A percentile compares a stretch with the other conserved stretches of the same genome.
phyloP scores from a whole-genome alignment of 2,797 vertebrate genomes.

The Mus spretus region DNA sequence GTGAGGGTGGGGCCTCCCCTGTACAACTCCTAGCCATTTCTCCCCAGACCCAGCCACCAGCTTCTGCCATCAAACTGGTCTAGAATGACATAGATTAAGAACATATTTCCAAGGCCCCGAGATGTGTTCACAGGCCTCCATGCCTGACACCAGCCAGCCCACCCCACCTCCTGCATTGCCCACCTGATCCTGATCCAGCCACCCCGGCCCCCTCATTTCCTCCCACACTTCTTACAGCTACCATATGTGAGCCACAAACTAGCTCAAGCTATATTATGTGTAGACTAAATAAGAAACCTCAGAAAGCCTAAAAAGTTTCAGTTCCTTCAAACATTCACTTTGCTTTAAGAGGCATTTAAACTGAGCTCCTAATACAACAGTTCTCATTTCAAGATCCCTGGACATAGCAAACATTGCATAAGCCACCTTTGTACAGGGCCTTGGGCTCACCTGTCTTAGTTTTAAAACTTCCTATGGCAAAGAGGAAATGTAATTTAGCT shows the following conservation, averaged over 20 bases:
- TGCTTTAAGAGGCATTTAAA: neutral
- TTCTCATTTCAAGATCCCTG: neutral
- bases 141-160: neutral
- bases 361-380: neutral
- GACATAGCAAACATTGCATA: conserved; percentile 9
- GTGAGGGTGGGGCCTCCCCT: neutral
- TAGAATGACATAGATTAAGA: neutral
- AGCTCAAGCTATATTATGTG: neutral
- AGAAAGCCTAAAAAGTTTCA: neutral
- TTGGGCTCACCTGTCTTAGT: neutral
- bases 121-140: neutral
- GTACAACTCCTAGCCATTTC: neutral
- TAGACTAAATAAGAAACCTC: conserved; percentile 14
- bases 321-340: conserved; percentile 10
- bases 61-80: neutral
- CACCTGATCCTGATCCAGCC: neutral
- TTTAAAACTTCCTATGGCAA: conserved; percentile 52
- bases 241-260: neutral
- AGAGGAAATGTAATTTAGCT: conserved; percentile 81
- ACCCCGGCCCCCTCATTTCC: neutral
- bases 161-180: neutral
- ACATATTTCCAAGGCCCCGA: neutral
- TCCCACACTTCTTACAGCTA: neutral
- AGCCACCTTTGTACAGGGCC: neutral
- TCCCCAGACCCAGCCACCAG: neutral